phyloP scores from a whole-genome alignment of 2,113 vertebrate species.

The Semnornis frantzii region DNA sequence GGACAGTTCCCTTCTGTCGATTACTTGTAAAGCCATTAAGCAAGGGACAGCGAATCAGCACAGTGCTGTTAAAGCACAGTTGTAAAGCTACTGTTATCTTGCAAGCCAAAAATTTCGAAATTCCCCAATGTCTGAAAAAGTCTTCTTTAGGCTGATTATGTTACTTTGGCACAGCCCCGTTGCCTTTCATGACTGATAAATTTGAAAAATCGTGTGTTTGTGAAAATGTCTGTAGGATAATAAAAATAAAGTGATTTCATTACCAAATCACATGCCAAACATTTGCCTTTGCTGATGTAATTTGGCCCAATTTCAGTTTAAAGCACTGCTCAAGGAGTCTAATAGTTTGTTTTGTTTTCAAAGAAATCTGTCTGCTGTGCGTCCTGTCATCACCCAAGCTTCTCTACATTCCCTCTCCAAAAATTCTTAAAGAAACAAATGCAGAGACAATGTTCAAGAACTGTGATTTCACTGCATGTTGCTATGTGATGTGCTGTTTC shows the following conservation, averaged over 20 bases:
- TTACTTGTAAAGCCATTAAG: neutral
- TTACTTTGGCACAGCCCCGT: neutral
- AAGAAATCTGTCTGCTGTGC: slow-evolving; percentile 13
- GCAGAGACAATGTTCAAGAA: neutral
- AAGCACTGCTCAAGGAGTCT: slow-evolving; percentile 5
- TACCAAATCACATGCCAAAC: slow-evolving; percentile 49
- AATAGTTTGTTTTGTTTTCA: slow-evolving; percentile 12
- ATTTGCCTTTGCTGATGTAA: slow-evolving; percentile 38
- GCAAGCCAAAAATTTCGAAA: slow-evolving; percentile 2
- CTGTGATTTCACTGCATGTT: neutral
- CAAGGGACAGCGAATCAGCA: neutral
- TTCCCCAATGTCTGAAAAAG: neutral
- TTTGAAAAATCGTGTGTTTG: neutral
- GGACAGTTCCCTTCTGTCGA: slow-evolving; percentile 1
- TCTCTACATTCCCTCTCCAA: neutral
- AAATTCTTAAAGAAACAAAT: neutral
- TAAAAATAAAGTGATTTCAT: slow-evolving; percentile 61
- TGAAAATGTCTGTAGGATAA: slow-evolving; percentile 37
- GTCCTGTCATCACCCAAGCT: neutral
- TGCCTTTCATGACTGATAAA: slow-evolving; percentile 29
- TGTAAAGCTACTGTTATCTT: slow-evolving; percentile 6
- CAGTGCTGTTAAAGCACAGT: neutral
- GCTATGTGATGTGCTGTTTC: neutral
- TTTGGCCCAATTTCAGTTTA: slow-evolving; percentile 16
- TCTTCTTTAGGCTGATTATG: slow-evolving; percentile 22